Base-by-base conservation (phyloP, 2,113 vertebrate genomes). In the Urocynchramus pylzowi region DNA sequence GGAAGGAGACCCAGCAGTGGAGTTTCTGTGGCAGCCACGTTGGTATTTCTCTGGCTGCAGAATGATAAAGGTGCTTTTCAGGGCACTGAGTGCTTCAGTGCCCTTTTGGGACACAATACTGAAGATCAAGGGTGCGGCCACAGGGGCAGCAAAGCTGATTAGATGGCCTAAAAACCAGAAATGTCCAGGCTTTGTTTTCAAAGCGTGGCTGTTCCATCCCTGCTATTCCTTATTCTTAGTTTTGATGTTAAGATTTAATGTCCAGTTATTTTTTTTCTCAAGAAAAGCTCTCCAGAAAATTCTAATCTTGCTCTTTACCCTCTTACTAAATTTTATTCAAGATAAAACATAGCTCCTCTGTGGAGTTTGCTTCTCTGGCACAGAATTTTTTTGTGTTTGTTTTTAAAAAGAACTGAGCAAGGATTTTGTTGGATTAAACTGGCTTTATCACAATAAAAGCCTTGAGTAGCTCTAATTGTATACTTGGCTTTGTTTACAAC, bases 401-500 rank as follows among this genome's bases (percentile, higher is more conserved):
- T 93, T 95, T 69, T 45, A 6, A 91, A 79, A 87, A 76, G 60
- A 95, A 59, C 71, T 69, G 78, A 94, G 69, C 23, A 63, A 76
- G 42, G 82, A 44, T 87, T 91, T 93, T 96, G 89, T 87, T 79
- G 49, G 41, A 94, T 95, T 96, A 89, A 89, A 95, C 74, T 93
- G 75, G 42, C 54, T 95, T 87, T 91, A 89, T 94, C 87, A 39
- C 85, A 93, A 95, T 91, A 76, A 93, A 88, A 95, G 87, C 82
- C 78, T 93, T 95, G 67, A 95, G 91, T 87, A 88, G 54, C 78
- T 94, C 67, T 93, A 95, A 97, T 96, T 96, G 91, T 91, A 89
- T 85, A 87, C 91, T 95, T 90, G 93, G 63, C 87, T 96, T 96
- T 95, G 89, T 96, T 97, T 95, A 93, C 91, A 82, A 69, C 77